These are phyloP conservation scores for Zaprionus kolodkinae DNA, from an alignment of 1,140 invertebrate genomes.

Conservation along the genomic window DNA sequence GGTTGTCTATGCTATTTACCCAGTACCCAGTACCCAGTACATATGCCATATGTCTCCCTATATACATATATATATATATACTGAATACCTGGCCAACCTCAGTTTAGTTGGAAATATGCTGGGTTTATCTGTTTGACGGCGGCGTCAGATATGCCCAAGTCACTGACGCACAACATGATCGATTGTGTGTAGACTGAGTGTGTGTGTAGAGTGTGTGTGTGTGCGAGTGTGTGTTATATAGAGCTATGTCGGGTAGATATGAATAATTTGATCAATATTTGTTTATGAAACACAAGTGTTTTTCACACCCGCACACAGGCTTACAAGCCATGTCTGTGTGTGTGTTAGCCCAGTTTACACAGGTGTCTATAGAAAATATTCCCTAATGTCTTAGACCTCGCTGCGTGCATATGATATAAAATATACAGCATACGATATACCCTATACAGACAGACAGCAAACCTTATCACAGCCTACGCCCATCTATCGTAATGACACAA, in stretches of 20 bases:
- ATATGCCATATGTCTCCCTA: constrained; percentile 4
- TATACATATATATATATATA: not conserved
- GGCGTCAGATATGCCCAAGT: constrained; percentile 19
- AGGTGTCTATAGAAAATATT: constrained; percentile 51
- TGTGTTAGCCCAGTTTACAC: constrained; percentile 73
- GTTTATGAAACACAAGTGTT: constrained; percentile 76
- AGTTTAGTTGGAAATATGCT: constrained; percentile 6
- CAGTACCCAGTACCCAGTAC: constrained; percentile 5
- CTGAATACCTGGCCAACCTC: constrained; percentile 4
- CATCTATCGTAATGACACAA: not conserved
- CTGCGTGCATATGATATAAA: constrained; percentile 2
- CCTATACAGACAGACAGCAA: not conserved
- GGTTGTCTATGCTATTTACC: constrained; percentile 34
- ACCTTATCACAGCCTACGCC: constrained; percentile 33
- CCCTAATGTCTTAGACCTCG: constrained; percentile 14
- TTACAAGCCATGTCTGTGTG: constrained; percentile 9
- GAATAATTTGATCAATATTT: constrained; percentile 79
- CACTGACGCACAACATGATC: constrained; percentile 52
- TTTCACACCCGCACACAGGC: constrained; percentile 41
- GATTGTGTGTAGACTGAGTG: constrained; percentile 32
- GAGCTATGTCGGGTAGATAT: constrained; percentile 23
- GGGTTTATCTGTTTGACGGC: constrained; percentile 31
- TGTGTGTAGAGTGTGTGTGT: constrained; percentile 5
- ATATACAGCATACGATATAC: not conserved
- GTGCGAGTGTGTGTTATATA: not conserved